Base-by-base conservation (phyloP, 1,140 invertebrate species). In the Rhysida immarginata region DNA sequence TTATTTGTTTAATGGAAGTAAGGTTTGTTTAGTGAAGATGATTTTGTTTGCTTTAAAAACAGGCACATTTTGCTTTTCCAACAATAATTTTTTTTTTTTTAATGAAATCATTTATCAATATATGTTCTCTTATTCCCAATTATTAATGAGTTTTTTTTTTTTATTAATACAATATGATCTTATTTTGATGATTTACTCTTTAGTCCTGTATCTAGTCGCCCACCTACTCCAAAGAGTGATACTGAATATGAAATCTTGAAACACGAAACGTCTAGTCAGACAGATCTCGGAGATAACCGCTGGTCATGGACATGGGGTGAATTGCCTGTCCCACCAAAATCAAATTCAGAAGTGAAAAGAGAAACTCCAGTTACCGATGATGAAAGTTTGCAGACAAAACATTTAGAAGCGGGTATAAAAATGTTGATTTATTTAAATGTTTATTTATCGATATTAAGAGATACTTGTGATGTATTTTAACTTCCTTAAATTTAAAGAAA, bases 281-380 rank as follows among this genome's bases (percentile, higher is more conserved):
- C 61, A 42, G 60, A 66, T 53, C 52, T 29, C 20, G 62, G 59
- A 58, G 77, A 60, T 25, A 45, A 60, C 8, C 56, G 50, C 41
- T 42, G 56, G 68, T 87, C 80, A 55, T 99, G 96, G 96, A 82
- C 87, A 61, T 99, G 96, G 96, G 96, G 96, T 25, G 88, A 97
- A 68, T 74, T 98, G 46, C 96, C 95, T 0, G 63, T 67, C 58
- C 64, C 65, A 18, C 61, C 57, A 2, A 54, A 59, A 44, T 14
- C 29, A 57, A 1, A 42, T 44, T 2, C 8, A 2, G 21, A 56
- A 8, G 16, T 56, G 18, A 5, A n/a, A 26, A 55, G 57, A 27
- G 63, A 61, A 13, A 48, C 58, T 16, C 44, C 51, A 2, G 13
- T 62, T 1, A 62, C 62, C 25, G 62, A 63, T 55, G 65, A 66